Base-by-base conservation (phyloP, 2,888 invertebrate species). In the Podotricha telesiphe region DNA sequence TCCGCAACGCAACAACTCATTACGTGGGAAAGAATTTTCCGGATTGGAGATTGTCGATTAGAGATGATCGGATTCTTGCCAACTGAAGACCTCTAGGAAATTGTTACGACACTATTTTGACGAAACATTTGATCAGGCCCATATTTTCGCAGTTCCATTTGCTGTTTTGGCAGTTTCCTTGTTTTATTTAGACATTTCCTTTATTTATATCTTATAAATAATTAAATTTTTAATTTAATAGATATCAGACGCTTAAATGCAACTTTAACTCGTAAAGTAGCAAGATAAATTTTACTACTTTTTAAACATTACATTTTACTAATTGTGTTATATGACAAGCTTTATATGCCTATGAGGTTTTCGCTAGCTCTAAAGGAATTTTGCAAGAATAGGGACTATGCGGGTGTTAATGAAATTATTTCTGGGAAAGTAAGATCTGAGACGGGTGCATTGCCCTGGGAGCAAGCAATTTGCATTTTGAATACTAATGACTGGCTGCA, bases 351-450 rank as follows among this genome's bases (percentile, higher is more conserved):
- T 82, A 80, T 76, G 70, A 70, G 69, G 68, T 71, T 71, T 69
- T 76, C 67, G 70, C 61, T n/a, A 71, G 70, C 53, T 70, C 59
- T 61, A 82, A 84, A 86, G 84, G 83, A 83, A 85, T 86, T 85
- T 80, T 78, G 79, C 83, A 79, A 80, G 79, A 82, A 73, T 74
- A 75, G 67, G 72, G 83, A 82, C 84, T 87, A 88, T 88, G 88
- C 85, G 85, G 88, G 88, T 88, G 88, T 88, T 89, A 89, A 90
- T 89, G 87, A 89, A 90, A 91, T 91, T 88, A 90, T 90, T 91
- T 89, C 89, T 89, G 86, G 83, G 89, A 91, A 91, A 89, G 87
- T 86, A 85, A 87, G 87, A 87, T 87, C 85, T 83, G 87, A 84
- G 88, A 84, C 83, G 89, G 84, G 91, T 85, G 88, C 89, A 86